Evolutionary conservation across 2,113 vertebrate species (phyloP).

Genomic region (Helogale parvula): DNA sequence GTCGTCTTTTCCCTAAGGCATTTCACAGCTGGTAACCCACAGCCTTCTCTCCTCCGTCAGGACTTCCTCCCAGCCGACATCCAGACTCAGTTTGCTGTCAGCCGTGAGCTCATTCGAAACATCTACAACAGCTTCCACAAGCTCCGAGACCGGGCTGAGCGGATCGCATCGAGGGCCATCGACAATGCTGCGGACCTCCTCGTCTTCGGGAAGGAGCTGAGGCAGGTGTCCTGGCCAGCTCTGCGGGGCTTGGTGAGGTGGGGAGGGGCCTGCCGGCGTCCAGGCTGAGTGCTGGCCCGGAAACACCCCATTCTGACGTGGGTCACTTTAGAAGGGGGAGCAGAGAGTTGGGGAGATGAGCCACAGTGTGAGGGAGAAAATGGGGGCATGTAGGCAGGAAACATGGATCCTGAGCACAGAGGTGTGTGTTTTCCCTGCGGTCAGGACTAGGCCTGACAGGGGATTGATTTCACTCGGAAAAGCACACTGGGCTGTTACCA

Average conservation of each 20-base stretch:
- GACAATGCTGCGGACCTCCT: constrained; percentile 95
- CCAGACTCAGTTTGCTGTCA: constrained; percentile 93
- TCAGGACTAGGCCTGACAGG: too few species aligned
- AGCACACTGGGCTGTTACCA: background rate
- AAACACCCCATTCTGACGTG: fast-evolving
- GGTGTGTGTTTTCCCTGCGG: fast-evolving
- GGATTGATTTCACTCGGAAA: fast-evolving
- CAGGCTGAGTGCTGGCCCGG: background rate
- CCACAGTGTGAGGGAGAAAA: background rate
- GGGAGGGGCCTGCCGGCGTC: background rate
- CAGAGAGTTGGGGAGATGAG: too few species aligned
- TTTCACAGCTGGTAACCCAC: fast-evolving
- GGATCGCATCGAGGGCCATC: constrained; percentile 92
- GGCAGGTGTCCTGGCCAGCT: constrained; percentile 81
- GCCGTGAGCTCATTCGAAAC: constrained; percentile 95
- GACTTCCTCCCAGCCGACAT: constrained; percentile 96
- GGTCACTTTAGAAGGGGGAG: background rate
- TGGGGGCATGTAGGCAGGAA: background rate
- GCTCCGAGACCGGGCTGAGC: constrained; percentile 94
- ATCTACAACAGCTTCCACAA: constrained; percentile 96
- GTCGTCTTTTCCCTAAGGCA: fast-evolving
- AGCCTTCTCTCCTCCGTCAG: constrained; percentile 77
- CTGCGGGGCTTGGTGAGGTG: fast-evolving
- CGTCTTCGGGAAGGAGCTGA: constrained; percentile 95
- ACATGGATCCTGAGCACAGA: fast-evolving